Base-by-base conservation (phyloP, 64 coral and sea anemone species). In the Trachythela sp. region DNA sequence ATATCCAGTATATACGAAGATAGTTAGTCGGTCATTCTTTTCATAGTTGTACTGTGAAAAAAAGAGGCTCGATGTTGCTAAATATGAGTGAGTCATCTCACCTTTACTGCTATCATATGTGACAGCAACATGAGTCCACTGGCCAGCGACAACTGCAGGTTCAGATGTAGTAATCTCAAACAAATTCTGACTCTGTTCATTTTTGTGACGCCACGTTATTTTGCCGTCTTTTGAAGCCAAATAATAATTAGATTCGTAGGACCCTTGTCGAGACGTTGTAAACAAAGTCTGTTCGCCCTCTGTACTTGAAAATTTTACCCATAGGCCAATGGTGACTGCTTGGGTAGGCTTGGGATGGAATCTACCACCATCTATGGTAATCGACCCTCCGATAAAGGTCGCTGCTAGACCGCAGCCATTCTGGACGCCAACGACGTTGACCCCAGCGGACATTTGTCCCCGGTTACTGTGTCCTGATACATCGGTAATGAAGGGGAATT, bases 61-160 rank as follows among this genome's bases (percentile, higher is more conserved):
- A n/a, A n/a, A 68, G 59, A 22, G 15, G 30, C 5, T 22, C 18
- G 4, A 6, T n/a, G 30, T 68, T 68, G 15, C 20, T 68, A n/a
- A 68, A 68, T 68, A 2, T n/a, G 18, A 68, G 3, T 68, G 30
- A 7, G 3, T 68, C 3, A 45, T 45, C 84, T 56, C 39, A 93
- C 94, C 94, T 88, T 92, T 35, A 10, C 83, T 54, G 18, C 51
- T 92, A 32, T 93, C 91, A 26, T 93, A 95, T 6, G 94, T 95
- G 13, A 91, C 94, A 39, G 84, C 94, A 13, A 93, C 84, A 83
- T 95, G 94, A 2, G 88, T 95, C 94, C 94, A 95, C 59, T 90
- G 86, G 18, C 72, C 88, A 15, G 89, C 85, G 20, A 91, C 83
- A 40, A 95, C 75, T 13, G 90, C 88, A 0, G 59, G 64, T 20